Evolutionary conservation across 2,797 vertebrate species (phyloP), one percentile per base, ranked within the genome.

Genomic region (Rallus crepitans): DNA sequence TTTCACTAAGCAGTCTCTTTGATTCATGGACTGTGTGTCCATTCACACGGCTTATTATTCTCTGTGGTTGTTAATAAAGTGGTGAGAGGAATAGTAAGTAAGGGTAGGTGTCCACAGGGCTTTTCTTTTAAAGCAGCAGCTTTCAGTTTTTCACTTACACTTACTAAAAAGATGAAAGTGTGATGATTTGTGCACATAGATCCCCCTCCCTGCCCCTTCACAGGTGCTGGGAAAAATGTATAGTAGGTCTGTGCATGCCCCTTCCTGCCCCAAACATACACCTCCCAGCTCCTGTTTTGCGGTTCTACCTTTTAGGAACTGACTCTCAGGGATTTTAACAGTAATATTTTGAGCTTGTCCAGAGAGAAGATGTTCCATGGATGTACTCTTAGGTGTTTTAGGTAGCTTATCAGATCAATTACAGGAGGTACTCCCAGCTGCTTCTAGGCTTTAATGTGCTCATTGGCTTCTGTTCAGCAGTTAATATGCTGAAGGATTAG

Each of bases 381-480:
- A 21, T 47, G 73, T 13, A 9, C 56, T 88, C 50, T 21, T 5
- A 2, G 1, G 30, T 17, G 0, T 66, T 90, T 82, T 45, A 92
- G 70, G 15, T 20, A 30, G 63, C n/a, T 87, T 37, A 56, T 19
- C 66, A 61, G 79, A 28, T 83, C 92, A 25, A 40, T 90, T 71
- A 2, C 80, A 86, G 89, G 77, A 92, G 80, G 37, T 88, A 7
- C 65, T 96, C 76, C 86, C 79, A 42, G 73, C 86, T 69, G 24
- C 65, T 18, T 59, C 33, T 28, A 28, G 65, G 60, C 79, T 87
- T 59, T 86, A 69, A 95, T 94, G 95, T 12, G 12, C 27, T 90
- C 52, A 17, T 60, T 96, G 95, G 94, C 94, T 55, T 65, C 23
- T 42, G 31, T 85, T 95, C 94, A 97, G 92, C 48, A 5, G 82